Conservation (phyloP, 2,888 invertebrate genomes). For the Deilephila porcellus region DNA sequence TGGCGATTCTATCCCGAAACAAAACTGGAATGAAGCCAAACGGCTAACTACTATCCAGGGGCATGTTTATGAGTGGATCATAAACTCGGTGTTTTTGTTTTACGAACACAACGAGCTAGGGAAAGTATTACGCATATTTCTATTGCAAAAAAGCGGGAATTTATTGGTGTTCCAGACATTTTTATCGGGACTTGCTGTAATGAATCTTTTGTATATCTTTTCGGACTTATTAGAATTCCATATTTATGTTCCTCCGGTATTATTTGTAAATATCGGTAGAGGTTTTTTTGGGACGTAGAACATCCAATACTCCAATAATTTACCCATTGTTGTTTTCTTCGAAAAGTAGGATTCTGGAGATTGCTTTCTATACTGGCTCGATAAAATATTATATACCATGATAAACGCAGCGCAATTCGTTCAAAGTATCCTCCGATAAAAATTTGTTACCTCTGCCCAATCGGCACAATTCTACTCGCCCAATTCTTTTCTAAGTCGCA, state of each 20-base stretch:
- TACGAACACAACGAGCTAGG: constrained; percentile 8
- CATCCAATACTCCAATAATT: background rate
- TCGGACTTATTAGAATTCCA: constrained; percentile 18
- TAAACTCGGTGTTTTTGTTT: constrained; percentile 25
- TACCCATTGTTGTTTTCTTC: background rate
- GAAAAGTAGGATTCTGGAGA: no score
- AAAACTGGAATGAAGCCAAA: constrained; percentile 20
- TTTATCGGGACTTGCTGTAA: constrained; percentile 18
- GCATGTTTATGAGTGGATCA: constrained; percentile 25
- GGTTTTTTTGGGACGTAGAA: background rate
- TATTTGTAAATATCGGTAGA: background rate
- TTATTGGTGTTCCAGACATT: constrained; percentile 25
- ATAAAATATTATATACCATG: no score
- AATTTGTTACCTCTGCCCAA: no score
- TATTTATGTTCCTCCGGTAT: background rate
- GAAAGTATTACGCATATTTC: constrained; percentile 25
- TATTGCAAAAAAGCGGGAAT: constrained; percentile 19
- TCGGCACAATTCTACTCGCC: no score
- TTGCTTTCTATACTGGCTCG: no score
- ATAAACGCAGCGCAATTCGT: no score
- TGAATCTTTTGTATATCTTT: constrained; percentile 23
- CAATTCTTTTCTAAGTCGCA: no score
- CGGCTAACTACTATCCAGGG: constrained; percentile 11
- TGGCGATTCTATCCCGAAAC: constrained; percentile 22
- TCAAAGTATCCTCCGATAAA: no score